phyloP scores from a whole-genome alignment of 2,888 invertebrate species.

The Phengaris alcon region DNA sequence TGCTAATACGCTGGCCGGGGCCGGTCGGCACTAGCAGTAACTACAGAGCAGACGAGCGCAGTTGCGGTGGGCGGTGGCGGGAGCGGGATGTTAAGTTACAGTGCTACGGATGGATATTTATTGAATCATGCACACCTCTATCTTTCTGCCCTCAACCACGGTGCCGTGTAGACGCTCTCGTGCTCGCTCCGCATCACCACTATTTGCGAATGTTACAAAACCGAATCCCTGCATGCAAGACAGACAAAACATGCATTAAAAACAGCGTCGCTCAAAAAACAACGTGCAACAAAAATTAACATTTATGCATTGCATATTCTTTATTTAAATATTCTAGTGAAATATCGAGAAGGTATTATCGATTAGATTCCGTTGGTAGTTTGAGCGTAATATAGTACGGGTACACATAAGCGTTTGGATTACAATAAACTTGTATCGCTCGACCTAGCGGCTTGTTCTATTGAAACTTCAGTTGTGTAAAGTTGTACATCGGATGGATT shows the following conservation, averaged over 20 bases:
- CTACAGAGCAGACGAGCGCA: slow-evolving; percentile 79
- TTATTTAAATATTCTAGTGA: slow-evolving; percentile 72
- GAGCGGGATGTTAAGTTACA: slow-evolving; percentile 83
- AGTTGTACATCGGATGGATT: slow-evolving; percentile 48
- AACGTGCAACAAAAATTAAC: slow-evolving; percentile 87
- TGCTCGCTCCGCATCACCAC: slow-evolving; percentile 99
- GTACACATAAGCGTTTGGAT: slow-evolving; percentile 78
- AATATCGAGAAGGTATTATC: slow-evolving; percentile 72
- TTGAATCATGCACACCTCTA: slow-evolving; percentile 99
- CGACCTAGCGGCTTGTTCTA: slow-evolving; percentile 70
- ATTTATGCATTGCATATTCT: slow-evolving; percentile 81
- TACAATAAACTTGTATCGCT: slow-evolving; percentile 69
- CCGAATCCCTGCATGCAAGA: slow-evolving; percentile 99
- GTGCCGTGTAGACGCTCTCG: slow-evolving; percentile 99
- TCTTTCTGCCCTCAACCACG: slow-evolving; percentile 99
- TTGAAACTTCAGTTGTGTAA: slow-evolving; percentile 59
- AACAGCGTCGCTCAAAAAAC: slow-evolving; percentile 88
- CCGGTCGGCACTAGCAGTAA: slow-evolving; percentile 69
- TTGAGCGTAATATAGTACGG: slow-evolving; percentile 78
- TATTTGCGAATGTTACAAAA: slow-evolving; percentile 99
- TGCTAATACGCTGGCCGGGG: slow-evolving; percentile 59
- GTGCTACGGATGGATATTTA: slow-evolving; percentile 81
- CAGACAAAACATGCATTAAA: slow-evolving; percentile 97
- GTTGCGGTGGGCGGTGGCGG: slow-evolving; percentile 72
- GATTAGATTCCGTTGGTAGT: slow-evolving; percentile 75